A percentile compares a stretch with the other conserved stretches of the same genome.
Conservation (phyloP, 2,888 invertebrate species). For the Nomada hirtipes region DNA sequence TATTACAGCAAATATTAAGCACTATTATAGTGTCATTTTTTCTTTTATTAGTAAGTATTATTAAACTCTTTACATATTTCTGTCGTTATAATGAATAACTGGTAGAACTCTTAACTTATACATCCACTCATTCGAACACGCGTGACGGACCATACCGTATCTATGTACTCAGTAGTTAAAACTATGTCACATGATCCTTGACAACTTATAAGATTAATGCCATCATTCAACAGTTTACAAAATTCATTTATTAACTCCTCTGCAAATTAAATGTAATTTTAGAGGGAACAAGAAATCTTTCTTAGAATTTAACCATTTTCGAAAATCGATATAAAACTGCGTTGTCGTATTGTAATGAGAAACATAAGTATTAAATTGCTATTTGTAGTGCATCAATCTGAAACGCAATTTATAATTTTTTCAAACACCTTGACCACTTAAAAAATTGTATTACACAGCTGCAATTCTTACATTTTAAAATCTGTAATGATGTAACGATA, state of each 20-base stretch:
- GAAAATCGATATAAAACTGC: slow-evolving; percentile 50
- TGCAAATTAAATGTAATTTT: slow-evolving; percentile 30
- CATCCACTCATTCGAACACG: slow-evolving; percentile 79
- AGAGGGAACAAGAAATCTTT: slow-evolving; percentile 26
- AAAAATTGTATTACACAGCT: slow-evolving; percentile 4
- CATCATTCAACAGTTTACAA: slow-evolving; percentile 64
- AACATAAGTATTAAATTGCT: slow-evolving; percentile 42
- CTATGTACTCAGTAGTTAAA: slow-evolving; percentile 72
- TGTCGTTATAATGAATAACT: slow-evolving; percentile 80
- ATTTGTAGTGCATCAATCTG: slow-evolving; percentile 32
- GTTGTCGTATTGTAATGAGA: slow-evolving; percentile 36
- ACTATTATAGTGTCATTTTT: slow-evolving; percentile 68
- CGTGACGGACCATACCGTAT: slow-evolving; percentile 76
- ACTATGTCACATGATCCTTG: slow-evolving; percentile 76
- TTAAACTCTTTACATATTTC: slow-evolving; percentile 82
- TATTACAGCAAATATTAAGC: too few relatives aligned
- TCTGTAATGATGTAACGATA: slow-evolving; percentile 8
- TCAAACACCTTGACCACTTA: slow-evolving; percentile 3
- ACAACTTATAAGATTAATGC: slow-evolving; percentile 70
- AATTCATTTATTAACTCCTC: slow-evolving; percentile 48
- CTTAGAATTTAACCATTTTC: slow-evolving; percentile 13
- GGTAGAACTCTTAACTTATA: slow-evolving; percentile 78
- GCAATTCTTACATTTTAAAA: slow-evolving; percentile 5
- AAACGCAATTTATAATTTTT: slow-evolving; percentile 32
- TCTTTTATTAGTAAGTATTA: slow-evolving; percentile 81